Base-by-base conservation (phyloP, 2,113 vertebrate genomes). In the Saiga tatarica region DNA sequence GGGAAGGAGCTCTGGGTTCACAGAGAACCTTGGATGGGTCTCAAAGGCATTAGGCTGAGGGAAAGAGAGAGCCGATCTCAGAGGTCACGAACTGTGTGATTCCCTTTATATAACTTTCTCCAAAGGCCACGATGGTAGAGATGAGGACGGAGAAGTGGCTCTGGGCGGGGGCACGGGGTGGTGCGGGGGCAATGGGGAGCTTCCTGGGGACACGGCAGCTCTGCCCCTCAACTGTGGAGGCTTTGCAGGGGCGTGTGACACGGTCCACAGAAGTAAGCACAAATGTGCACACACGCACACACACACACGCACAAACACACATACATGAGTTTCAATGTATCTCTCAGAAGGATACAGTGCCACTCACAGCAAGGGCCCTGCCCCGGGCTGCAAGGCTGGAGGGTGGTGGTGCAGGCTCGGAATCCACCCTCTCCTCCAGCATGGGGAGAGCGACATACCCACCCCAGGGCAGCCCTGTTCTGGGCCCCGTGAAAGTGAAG, bases 121-220 rank as follows among this genome's bases (percentile, higher is more conserved):
- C 6, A 42, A 60, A 12, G 17, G 83, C 50, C 74, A 8, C 7
- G 1, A 11, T 2, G 4, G 6, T 10, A 4, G 57, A 13, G 28
- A 13, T 10, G 28, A 45, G 76, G 36, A 9, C 17, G 7, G 86
- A 2, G 0, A 5, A 52, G 81, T 0, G 25, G 30, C 3, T 7
- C 0, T 0, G 17, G 15, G 25, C 0, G 0, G 33, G 42, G 25
- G 33, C 59, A 71, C 0, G 2, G 64, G 19, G 64, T 36, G n/a
- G n/a, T 2, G 2, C 0, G 2, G 36, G 9, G 9, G 2, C 30
- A 5, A 26, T 26, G 23, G 57, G 39, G 59, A 10, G 7, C 36
- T 23, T 71, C 17, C 3, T 9, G 52, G 55, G 79, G 57, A 23
- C 6, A 1, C 0, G 1, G 47, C 19, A 4, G 59, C 36, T n/a